Conservation (phyloP, 2,888 invertebrate species). For the Zaprionus lineosus region DNA sequence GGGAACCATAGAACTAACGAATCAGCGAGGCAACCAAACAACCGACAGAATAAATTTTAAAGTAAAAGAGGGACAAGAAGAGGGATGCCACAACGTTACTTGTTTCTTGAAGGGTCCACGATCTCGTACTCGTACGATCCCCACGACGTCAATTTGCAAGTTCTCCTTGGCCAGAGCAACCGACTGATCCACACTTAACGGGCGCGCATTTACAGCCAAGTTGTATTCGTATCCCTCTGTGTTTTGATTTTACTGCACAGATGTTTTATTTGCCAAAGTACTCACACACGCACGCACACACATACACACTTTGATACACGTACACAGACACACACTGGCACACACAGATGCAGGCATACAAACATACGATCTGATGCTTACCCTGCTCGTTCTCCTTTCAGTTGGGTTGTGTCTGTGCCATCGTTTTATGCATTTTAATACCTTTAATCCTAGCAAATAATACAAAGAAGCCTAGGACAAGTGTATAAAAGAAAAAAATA, state of each 20-base stretch:
- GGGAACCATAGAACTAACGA: slow-evolving; percentile 4
- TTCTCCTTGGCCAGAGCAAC: slow-evolving; percentile 48
- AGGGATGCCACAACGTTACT: slow-evolving; percentile 43
- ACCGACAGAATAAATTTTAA: slow-evolving; percentile 56
- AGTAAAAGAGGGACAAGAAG: slow-evolving; percentile 25
- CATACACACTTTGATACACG: background rate
- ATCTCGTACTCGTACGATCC: slow-evolving; percentile 33
- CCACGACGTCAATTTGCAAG: slow-evolving; percentile 74
- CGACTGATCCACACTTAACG: slow-evolving; percentile 55
- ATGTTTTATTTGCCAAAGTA: slow-evolving; percentile 68
- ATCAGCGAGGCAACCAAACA: slow-evolving; percentile 7
- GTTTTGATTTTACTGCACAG: slow-evolving; percentile 77
- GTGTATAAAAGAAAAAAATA: slow-evolving; percentile 43
- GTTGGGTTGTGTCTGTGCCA: slow-evolving; percentile 30
- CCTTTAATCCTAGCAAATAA: slow-evolving; percentile 78
- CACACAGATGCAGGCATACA: background rate
- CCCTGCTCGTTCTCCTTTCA: slow-evolving; percentile 27
- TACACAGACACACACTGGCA: background rate
- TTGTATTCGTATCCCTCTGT: slow-evolving; percentile 48
- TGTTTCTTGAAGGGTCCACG: slow-evolving; percentile 64
- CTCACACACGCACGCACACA: slow-evolving; percentile 18
- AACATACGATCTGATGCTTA: slow-evolving; percentile 42
- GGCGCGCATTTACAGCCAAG: slow-evolving; percentile 42
- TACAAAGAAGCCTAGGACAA: slow-evolving; percentile 62
- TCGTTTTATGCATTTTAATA: slow-evolving; percentile 62